phyloP scores from a whole-genome alignment of 2,888 invertebrate species.

The Globia sparganii region DNA sequence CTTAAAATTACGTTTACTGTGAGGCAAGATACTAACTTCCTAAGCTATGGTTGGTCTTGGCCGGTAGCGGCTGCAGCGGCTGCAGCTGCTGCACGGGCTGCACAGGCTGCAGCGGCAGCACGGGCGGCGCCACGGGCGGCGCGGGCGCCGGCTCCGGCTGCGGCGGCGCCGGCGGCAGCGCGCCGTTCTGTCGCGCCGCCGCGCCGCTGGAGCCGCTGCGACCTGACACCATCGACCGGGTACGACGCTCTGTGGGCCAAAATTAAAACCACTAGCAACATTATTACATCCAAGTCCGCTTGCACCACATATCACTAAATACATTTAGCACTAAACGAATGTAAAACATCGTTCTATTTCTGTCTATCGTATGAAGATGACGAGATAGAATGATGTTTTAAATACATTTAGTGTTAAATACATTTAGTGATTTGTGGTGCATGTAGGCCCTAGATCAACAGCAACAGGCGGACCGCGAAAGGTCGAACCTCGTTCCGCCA shows the following conservation, averaged over 20 bases:
- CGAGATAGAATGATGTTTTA: neutral
- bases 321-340: neutral
- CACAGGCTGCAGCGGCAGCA: slow-evolving; percentile 52
- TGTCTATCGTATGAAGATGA: neutral
- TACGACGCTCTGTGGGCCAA: slow-evolving; percentile 78
- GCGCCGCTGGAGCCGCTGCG: slow-evolving; percentile 70
- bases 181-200: slow-evolving; percentile 75
- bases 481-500: too few relatives aligned
- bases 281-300: neutral
- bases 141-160: slow-evolving; percentile 58
- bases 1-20: neutral
- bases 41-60: slow-evolving; percentile 69
- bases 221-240: slow-evolving; percentile 74
- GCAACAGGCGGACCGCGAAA: too few relatives aligned
- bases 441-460: too few relatives aligned
- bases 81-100: slow-evolving; percentile 55
- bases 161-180: slow-evolving; percentile 70
- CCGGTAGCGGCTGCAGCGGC: slow-evolving; percentile 58
- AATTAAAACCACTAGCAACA: neutral
- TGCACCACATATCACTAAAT: neutral
- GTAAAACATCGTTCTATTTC: neutral
- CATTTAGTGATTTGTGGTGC: neutral
- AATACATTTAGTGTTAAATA: neutral
- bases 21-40: slow-evolving; percentile 60
- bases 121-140: slow-evolving; percentile 6